Conservation (phyloP, 2,797 vertebrate species). For the Anguilla obscura region DNA sequence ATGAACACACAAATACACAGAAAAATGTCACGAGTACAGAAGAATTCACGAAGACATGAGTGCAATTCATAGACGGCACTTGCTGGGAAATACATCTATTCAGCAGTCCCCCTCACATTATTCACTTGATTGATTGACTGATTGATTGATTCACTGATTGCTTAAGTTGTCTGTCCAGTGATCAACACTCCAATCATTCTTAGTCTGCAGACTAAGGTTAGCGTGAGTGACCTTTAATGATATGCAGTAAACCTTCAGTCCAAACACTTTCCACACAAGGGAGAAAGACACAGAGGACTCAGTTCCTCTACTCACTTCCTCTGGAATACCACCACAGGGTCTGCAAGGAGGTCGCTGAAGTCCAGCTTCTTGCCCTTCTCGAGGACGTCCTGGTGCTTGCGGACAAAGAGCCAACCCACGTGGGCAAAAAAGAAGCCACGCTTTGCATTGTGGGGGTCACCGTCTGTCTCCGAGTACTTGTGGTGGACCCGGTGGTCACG, state of each 20-base stretch:
- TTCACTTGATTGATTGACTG: neutral
- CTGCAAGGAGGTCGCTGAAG: constrained; percentile 71
- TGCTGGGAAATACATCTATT: neutral
- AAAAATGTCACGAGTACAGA: neutral
- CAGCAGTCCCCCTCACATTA: neutral
- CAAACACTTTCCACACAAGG: neutral
- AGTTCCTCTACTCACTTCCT: constrained; percentile 69
- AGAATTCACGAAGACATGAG: neutral
- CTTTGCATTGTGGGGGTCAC: constrained; percentile 73
- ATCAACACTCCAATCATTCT: neutral
- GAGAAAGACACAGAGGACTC: neutral
- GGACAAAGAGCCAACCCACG: constrained; percentile 75
- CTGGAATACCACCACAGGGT: constrained; percentile 76
- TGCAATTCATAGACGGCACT: neutral
- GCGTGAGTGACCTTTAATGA: neutral
- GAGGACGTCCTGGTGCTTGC: constrained; percentile 74
- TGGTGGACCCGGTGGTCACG: constrained; percentile 78
- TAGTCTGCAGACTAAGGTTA: neutral
- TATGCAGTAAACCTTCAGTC: neutral
- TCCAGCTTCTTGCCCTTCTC: constrained; percentile 77
- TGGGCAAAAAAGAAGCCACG: constrained; percentile 79
- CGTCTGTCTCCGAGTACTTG: constrained; percentile 78
- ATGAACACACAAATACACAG: neutral
- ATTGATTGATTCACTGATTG: neutral
- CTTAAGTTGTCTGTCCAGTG: neutral